A percentile compares a stretch with the other conserved stretches of the same genome.
phyloP scores from a whole-genome alignment of 2,113 vertebrate genomes.

The Cynopterus brachyotis region DNA sequence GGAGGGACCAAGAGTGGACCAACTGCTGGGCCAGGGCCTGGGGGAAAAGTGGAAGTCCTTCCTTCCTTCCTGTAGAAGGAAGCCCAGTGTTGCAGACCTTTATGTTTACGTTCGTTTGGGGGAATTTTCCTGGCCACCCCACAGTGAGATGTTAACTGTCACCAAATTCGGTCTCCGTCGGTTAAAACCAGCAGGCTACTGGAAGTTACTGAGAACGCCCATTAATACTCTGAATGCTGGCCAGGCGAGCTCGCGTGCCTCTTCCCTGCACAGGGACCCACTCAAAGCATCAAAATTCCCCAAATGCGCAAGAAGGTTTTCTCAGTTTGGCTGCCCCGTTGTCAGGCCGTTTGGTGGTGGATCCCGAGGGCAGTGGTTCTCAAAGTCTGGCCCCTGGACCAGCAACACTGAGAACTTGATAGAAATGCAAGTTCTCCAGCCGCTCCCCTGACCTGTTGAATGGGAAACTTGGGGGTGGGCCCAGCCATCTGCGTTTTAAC shows the following conservation, averaged over 20 bases:
- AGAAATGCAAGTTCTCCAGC: not conserved
- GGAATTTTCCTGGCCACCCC: not conserved
- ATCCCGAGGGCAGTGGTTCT: not conserved
- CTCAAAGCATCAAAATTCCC: not conserved
- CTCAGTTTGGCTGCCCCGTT: rapidly evolving
- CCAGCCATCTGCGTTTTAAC: not conserved
- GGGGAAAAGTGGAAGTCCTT: not conserved
- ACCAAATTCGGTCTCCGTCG: not conserved
- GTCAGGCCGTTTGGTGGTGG: too few relatives aligned
- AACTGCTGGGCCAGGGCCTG: not conserved
- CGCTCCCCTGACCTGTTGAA: not conserved
- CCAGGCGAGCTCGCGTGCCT: rapidly evolving
- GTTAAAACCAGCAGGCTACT: not conserved
- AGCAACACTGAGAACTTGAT: not conserved
- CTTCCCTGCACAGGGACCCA: rapidly evolving
- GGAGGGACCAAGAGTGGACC: not conserved
- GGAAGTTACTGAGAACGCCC: not conserved
- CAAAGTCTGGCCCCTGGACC: not conserved
- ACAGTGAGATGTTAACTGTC: not conserved
- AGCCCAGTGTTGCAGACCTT: not conserved
- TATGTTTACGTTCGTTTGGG: not conserved
- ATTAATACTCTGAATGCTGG: not conserved
- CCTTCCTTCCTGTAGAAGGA: not conserved
- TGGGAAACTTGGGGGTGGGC: not conserved
- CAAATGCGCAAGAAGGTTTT: not conserved